Evolutionary conservation across 2,113 vertebrate species (phyloP).

Genomic region (Triplophysa tibetana): DNA sequence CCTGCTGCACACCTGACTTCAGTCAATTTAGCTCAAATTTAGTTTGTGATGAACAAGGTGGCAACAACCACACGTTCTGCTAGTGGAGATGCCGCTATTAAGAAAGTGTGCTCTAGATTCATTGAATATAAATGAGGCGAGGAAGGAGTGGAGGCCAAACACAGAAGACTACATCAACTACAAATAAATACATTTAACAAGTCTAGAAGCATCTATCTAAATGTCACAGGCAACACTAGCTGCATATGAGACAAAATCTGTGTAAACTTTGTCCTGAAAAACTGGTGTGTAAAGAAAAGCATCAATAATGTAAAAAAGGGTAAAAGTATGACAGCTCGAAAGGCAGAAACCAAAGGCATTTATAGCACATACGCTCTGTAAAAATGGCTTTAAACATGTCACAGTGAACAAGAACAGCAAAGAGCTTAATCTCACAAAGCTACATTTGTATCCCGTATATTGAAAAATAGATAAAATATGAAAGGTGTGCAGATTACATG

Average conservation of each 20-base stretch:
- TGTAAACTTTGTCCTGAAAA: constrained; percentile 8
- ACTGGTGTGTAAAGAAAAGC: background rate
- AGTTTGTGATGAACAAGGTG: constrained; percentile 68
- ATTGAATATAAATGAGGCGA: constrained; percentile 24
- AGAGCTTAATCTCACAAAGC: constrained; percentile 59
- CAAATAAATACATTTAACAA: constrained; percentile 47
- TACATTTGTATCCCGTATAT: constrained; percentile 33
- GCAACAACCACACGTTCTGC: constrained; percentile 56
- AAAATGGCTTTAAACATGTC: constrained; percentile 55
- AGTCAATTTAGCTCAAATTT: constrained; percentile 65
- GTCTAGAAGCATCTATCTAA: background rate
- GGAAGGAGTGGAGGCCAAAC: background rate
- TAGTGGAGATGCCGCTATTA: constrained; percentile 45
- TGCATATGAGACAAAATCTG: background rate
- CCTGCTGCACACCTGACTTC: constrained; percentile 58
- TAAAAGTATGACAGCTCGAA: constrained; percentile 63
- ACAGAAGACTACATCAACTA: constrained; percentile 30
- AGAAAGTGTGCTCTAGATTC: constrained; percentile 16
- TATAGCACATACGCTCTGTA: constrained; percentile 51
- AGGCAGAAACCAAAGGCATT: constrained; percentile 57
- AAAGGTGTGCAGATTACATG: constrained; percentile 61
- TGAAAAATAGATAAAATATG: constrained; percentile 64
- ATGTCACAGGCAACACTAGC: constrained; percentile 3
- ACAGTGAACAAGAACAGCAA: constrained; percentile 60
- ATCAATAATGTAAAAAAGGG: constrained; percentile 32